These are phyloP conservation scores for Dyspetes luteomarginatus DNA, from an alignment of 2,888 invertebrate genomes.

Conservation along the genomic window DNA sequence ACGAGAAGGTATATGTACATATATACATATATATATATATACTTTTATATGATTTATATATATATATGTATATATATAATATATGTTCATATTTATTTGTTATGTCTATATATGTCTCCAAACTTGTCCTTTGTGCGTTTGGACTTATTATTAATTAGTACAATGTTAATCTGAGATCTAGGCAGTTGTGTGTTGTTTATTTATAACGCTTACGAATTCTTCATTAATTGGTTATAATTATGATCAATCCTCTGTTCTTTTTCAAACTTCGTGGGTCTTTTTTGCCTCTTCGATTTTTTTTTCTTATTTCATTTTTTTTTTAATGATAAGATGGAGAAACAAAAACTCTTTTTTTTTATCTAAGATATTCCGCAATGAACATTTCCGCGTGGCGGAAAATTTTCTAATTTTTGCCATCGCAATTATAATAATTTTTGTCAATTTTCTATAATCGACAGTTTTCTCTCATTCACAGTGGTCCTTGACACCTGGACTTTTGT, in stretches of 20 bases:
- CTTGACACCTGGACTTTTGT: constrained; percentile 62
- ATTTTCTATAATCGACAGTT: constrained; percentile 41
- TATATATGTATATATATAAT: constrained; percentile 59
- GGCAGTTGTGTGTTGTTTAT: constrained; percentile 80
- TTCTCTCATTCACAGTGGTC: constrained; percentile 56
- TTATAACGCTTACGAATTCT: constrained; percentile 65
- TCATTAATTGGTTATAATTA: constrained; percentile 62
- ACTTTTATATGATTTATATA: constrained; percentile 45
- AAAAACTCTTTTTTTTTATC: constrained; percentile 18
- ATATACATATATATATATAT: constrained; percentile 27
- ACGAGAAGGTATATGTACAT: constrained; percentile 53
- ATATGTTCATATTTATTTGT: constrained; percentile 64
- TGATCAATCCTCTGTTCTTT: constrained; percentile 50
- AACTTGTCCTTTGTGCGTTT: constrained; percentile 82
- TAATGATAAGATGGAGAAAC: constrained; percentile 54
- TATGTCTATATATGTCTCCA: constrained; percentile 73
- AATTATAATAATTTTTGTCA: constrained; percentile 46
- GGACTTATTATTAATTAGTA: constrained; percentile 79
- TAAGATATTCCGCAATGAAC: constrained; percentile 49
- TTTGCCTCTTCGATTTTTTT: constrained; percentile 26
- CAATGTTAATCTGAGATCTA: constrained; percentile 80
- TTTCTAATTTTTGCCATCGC: constrained; percentile 32
- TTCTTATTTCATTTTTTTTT: constrained; percentile 19
- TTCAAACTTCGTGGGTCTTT: constrained; percentile 56
- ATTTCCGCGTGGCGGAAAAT: constrained; percentile 49